Base-by-base conservation (phyloP, 1,140 invertebrate genomes). In the Rhyacophila brunnea region DNA sequence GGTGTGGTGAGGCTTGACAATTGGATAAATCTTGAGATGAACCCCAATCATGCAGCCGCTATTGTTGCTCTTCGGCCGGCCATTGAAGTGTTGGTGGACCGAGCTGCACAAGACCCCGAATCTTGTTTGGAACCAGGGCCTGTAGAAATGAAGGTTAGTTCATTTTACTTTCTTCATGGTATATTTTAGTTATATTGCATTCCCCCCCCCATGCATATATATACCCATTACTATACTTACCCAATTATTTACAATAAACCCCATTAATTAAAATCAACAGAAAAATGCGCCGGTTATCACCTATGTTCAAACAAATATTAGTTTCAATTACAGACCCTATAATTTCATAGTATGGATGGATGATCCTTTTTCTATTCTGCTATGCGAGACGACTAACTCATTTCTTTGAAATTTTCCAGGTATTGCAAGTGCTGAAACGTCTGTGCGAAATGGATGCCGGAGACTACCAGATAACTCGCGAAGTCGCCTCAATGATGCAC, bases 1-100 rank as follows among this genome's bases (percentile, higher is more conserved):
- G 81, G 81, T 18, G 69, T 86, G 23, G 85, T 96, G 2, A 83
- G 87, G 17, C 67, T 96, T 1, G 94, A 96, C 74, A 92, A 93
- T 68, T 96, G 93, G 94, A 86, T 99, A 15, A 96, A 93, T 73
- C 81, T 98, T 18, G 83, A 90, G 6, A 95, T 98, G 84, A 79
- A 90, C 62, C 83, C 90, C 0, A 66, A 81, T 23, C 70, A 82
- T 7, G 96, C 95, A 0, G 88, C 93, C 0, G 82, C 86, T 3
- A 85, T 98, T 53, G 84, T 93, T 0, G 90, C 92, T 5, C 74
- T 99, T 0, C 82, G 95, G 57, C 95, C 95, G 0, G 88, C 90
- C 1, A 70, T 98, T 1, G 96, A 99, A 77, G 80, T 85, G 60
- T 75, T 98, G 0, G 87, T 98, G 1, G 82, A 95, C 4, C 74